Evolutionary conservation across 2,113 vertebrate genomes (phyloP), one percentile per base, ranked within the genome.

Genomic region (Prochilodus magdalenae): DNA sequence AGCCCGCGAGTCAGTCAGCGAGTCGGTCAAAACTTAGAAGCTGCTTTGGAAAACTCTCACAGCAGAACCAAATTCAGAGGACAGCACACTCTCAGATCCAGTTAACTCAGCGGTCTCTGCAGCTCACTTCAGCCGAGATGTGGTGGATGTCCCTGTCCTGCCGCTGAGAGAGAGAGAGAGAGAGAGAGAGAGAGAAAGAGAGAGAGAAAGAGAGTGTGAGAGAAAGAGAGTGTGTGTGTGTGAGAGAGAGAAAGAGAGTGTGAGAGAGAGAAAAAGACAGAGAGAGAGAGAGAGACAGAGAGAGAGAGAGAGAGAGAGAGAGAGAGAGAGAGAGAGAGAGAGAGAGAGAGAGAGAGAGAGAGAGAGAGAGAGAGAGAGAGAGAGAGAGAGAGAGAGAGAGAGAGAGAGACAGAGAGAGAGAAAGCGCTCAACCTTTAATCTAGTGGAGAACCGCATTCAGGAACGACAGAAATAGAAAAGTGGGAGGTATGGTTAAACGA

Each of bases 301-400:
- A 36, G 40, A 44, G 8, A 44, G 5, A 44, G 40, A 44, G 53
- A 60, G 57, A 60, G n/a, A 26, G 57, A 60, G 57, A 24, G 22
- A 57, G 55, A 20, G 55, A 22, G 55, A 22, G 55, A 22, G 22
- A 22, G 22, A 22, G 55, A 24, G 57, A 22, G 55, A 22, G 55
- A 22, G 55, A n/a, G 55, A n/a, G 55, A n/a, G 55, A n/a, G 55
- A n/a, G 55, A 57, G 55, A 57, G 55, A 57, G 55, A 57, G 55
- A 57, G 55, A 57, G 55, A 57, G 55, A 57, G 55, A 57, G 55
- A 57, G 55, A 57, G 55, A 57, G 55, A 57, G 55, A 57, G 55
- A 57, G 55, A 4, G 55, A 57, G 55, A 57, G 55, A 57, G 55
- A 57, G 55, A 57, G 55, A 57, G 55, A 57, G 55, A 57, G 55